phyloP scores from a whole-genome alignment of 2,797 vertebrate species.

The Leptoclinus maculatus region DNA sequence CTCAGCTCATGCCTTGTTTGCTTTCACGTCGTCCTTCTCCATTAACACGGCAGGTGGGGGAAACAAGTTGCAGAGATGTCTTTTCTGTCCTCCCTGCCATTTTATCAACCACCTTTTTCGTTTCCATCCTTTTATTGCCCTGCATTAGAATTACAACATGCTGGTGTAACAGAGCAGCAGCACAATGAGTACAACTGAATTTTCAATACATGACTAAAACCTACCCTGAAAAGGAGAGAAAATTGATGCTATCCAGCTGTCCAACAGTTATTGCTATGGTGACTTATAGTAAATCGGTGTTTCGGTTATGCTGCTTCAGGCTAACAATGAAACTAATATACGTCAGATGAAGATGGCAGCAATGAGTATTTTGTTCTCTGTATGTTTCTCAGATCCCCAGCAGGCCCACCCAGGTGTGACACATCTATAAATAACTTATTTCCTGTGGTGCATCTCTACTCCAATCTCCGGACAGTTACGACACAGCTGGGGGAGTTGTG shows the following conservation, averaged over 20 bases:
- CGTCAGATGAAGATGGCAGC: background rate
- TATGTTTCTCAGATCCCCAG: background rate
- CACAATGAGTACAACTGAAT: slow-evolving; percentile 2
- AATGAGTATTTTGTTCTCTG: background rate
- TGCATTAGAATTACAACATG: slow-evolving; percentile 29
- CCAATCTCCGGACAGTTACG: background rate
- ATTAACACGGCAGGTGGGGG: slow-evolving; percentile 28
- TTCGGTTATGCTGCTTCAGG: background rate
- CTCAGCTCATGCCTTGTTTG: slow-evolving; percentile 47
- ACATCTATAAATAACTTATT: background rate
- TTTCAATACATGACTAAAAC: slow-evolving; percentile 11
- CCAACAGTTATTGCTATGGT: background rate
- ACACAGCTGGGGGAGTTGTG: slow-evolving; percentile 24
- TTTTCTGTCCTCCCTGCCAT: background rate
- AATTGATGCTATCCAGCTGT: background rate
- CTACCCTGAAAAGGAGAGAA: slow-evolving; percentile 6
- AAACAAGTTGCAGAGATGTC: background rate
- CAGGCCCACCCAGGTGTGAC: background rate
- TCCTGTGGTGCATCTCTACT: slow-evolving; percentile 6
- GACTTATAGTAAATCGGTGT: background rate
- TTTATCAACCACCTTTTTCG: slow-evolving; percentile 1
- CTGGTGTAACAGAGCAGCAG: background rate
- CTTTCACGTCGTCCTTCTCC: slow-evolving; percentile 46
- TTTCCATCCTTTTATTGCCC: slow-evolving; percentile 10
- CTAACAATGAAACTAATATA: background rate